Percentiles rank a stretch among this genome's conserved stretches.
These are phyloP conservation scores for Parus major DNA, from an alignment of 2,113 vertebrate genomes.

Conservation along the genomic window DNA sequence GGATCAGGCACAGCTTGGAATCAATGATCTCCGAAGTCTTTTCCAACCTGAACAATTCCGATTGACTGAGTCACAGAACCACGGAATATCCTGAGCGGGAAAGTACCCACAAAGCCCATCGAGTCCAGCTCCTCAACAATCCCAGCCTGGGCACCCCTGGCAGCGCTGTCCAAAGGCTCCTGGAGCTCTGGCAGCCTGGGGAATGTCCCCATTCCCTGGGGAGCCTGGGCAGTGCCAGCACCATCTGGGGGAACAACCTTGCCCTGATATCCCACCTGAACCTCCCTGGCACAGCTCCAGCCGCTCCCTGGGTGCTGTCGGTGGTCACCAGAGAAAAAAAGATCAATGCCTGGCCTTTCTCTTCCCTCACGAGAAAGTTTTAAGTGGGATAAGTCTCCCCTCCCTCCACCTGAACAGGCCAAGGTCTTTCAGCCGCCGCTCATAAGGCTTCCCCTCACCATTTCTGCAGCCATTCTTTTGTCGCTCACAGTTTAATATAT, in stretches of 20 bases:
- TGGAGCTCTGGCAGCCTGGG: not conserved
- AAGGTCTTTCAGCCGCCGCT: not conserved
- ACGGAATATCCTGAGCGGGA: not conserved
- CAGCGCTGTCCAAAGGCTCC: fast-evolving
- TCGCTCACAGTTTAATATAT: not conserved
- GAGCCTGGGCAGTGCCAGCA: not conserved
- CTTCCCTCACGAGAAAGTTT: not conserved
- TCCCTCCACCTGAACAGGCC: not conserved
- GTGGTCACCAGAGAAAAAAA: too few relatives aligned
- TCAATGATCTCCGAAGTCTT: fast-evolving
- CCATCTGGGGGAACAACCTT: not conserved
- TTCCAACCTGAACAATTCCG: too few relatives aligned
- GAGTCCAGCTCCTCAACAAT: not conserved
- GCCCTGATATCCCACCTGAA: fast-evolving
- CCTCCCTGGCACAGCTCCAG: not conserved
- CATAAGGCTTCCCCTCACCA: too few relatives aligned
- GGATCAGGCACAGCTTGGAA: fast-evolving
- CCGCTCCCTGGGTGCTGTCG: fast-evolving
- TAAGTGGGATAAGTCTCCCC: fast-evolving
- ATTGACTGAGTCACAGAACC: not conserved
- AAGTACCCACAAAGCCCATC: too few relatives aligned
- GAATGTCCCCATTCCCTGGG: not conserved
- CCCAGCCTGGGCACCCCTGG: not conserved
- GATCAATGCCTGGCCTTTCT: not conserved
- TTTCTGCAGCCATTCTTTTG: too few relatives aligned